phyloP scores from a whole-genome alignment of 1,140 invertebrate species.

The Drosophila orena region DNA sequence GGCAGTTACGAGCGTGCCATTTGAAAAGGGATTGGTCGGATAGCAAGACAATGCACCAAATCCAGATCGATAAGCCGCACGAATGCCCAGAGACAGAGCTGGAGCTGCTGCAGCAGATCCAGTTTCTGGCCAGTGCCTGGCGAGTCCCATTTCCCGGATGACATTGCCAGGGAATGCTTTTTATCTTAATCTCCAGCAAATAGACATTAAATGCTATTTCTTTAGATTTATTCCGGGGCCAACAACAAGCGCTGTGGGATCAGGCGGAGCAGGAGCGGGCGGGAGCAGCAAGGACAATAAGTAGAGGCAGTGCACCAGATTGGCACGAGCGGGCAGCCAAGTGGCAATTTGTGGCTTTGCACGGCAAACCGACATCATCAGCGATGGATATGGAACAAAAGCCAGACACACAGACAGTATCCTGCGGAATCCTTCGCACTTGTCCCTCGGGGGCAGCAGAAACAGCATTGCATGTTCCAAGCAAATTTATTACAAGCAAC shows the following conservation, averaged over 20 bases:
- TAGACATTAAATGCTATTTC: conserved; percentile 84
- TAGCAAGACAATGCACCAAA: conserved; percentile 57
- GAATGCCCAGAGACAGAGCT: conserved; percentile 55
- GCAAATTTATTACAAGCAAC: conserved; percentile 84
- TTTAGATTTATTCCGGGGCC: conserved; percentile 77
- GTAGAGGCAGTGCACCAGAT: conserved; percentile 68
- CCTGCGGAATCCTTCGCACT: conserved; percentile 60
- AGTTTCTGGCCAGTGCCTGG: conserved; percentile 1
- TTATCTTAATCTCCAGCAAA: conserved; percentile 83
- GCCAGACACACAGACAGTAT: conserved; percentile 51
- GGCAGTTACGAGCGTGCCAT: conserved; percentile 76
- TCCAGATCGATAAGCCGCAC: conserved; percentile 78
- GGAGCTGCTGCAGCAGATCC: neutral
- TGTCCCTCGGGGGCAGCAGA: conserved; percentile 62
- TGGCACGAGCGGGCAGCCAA: conserved; percentile 81
- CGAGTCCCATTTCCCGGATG: conserved; percentile 20
- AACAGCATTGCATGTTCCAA: conserved; percentile 74
- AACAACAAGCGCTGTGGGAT: conserved; percentile 23
- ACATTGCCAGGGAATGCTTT: conserved; percentile 61
- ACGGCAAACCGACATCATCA: conserved; percentile 83
- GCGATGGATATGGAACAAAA: conserved; percentile 78
- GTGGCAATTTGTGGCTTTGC: conserved; percentile 82
- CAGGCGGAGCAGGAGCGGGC: conserved; percentile 2
- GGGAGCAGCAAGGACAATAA: conserved; percentile 32
- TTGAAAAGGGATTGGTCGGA: conserved; percentile 57